Evolutionary conservation across 1,140 invertebrate species (phyloP), one percentile per base, ranked within the genome.

Genomic region (Cotesia chilonis): DNA sequence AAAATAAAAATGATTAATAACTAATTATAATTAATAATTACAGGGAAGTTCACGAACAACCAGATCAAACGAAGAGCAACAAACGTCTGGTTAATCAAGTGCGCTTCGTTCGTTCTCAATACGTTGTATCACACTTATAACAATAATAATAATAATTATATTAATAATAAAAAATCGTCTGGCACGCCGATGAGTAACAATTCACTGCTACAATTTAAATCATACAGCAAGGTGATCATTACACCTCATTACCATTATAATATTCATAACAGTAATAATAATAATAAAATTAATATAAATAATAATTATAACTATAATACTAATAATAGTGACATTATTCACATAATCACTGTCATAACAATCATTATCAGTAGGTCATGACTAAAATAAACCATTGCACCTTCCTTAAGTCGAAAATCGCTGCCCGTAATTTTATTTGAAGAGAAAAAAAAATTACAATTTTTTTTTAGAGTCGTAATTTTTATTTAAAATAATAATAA

Each of bases 51-150:
- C 63, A 51, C 38, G 17, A 57, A 68, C 36, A 69, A 72, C 61
- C 61, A 63, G 69, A 64, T 61, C 63, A 55, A 70, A 60, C 61
- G 57, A 28, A 38, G 17, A 20, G 54, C 41, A 35, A 55, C 65
- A 20, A 36, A 70, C 71, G 47, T 52, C n/a, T 65, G 74, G 64
- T 73, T 65, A 60, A 64, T 41, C 36, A 70, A 68, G 64, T 68
- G 71, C 71, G 67, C 74, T 75, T 70, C 61, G 69, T 72, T 71
- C 54, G 51, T 20, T 63, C 28, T 73, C 71, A 35, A 70, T 52
- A 54, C 52, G 63, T 73, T 47, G 41, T 47, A 47, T 47, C 41
- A 47, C 41, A 47, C 41, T 9, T 7, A 47, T 47, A 47, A 47
- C 10, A 47, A 47, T 47, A 47, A 41, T 41, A 47, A 41, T 41